Evolutionary conservation across 2,113 vertebrate species (phyloP), one percentile per base, ranked within the genome.

Genomic region (Chinchilla lanigera): DNA sequence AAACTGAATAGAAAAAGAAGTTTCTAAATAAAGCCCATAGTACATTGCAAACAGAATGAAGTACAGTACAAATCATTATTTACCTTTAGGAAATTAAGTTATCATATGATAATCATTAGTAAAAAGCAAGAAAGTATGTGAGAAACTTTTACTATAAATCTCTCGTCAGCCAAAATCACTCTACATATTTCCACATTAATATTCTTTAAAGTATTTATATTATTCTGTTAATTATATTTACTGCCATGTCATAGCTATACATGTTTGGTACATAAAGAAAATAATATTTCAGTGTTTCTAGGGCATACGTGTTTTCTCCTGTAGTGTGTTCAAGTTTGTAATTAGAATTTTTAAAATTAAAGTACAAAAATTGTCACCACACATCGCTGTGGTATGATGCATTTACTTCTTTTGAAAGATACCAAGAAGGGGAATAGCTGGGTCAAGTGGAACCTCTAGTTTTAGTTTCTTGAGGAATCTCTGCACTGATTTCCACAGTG

Each of bases 271-370:
- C 84, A 47, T 67, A 96, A 92, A 90, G 16, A 58, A 52, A 14
- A 75, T 16, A 7, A n/a, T 1, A 71, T 7, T 93, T 93, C 5
- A 78, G 69, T 61, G 85, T 86, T 58, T 60, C 1, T 26, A 90
- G 73, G 13, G 3, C 89, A 73, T n/a, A 44, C 24, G 35, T 63
- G 3, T n/a, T 52, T 86, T 38, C 12, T 5, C n/a, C 24, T 52
- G 3, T 1, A 60, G 8, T 41, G 1, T 44, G 14, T 93, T 50
- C 13, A 85, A 77, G 3, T 0, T 3, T 63, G 41, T 38, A 28
- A 73, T 65, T 90, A 73, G 26, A 7, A 86, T 95, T 91, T 89
- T 97, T 86, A 83, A 78, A 13, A 94, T 56, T 95, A 80, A 96
- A 84, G 90, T 47, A 35, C 19, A 69, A 35, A 28, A 41, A 2